phyloP scores from a whole-genome alignment of 2,888 invertebrate species.

The Busseola fusca region DNA sequence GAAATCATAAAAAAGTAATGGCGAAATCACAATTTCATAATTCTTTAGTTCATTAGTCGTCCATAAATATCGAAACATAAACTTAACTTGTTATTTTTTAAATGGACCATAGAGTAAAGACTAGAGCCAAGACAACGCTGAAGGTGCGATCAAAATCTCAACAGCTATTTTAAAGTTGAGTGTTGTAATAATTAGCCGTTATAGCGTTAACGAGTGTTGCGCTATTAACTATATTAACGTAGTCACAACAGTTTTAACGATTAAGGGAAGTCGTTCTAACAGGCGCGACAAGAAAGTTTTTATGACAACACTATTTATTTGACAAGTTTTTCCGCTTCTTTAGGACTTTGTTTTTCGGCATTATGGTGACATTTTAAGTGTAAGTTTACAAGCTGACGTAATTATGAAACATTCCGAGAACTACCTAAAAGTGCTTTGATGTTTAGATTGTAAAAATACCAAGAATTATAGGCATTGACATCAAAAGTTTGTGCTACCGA shows the following conservation, averaged over 20 bases:
- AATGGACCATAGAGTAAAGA: constrained; percentile 32
- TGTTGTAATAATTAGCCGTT: constrained; percentile 76
- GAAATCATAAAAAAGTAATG: constrained; percentile 52
- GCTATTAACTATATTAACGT: constrained; percentile 75
- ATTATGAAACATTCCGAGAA: constrained; percentile 45
- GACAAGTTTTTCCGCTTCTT: constrained; percentile 59
- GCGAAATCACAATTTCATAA: constrained; percentile 49
- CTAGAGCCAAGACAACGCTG: constrained; percentile 58
- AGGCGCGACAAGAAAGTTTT: constrained; percentile 69
- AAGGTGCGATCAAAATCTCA: constrained; percentile 68
- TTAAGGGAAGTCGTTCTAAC: constrained; percentile 77
- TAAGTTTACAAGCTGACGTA: constrained; percentile 46
- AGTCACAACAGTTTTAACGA: constrained; percentile 73
- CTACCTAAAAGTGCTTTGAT: constrained; percentile 48
- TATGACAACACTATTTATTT: constrained; percentile 61
- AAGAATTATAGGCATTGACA: constrained; percentile 16
- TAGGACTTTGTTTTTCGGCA: constrained; percentile 57
- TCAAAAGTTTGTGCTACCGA: constrained; percentile 36
- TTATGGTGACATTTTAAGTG: constrained; percentile 47
- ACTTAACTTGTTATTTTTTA: constrained; percentile 29
- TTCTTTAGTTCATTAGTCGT: constrained; percentile 54
- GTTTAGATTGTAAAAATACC: constrained; percentile 36
- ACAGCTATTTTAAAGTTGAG: constrained; percentile 71
- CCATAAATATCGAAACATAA: constrained; percentile 48
- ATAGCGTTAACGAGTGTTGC: constrained; percentile 72